A percentile compares a stretch with the other conserved stretches of the same genome.
Conservation (phyloP, 1,140 invertebrate genomes). For the Sycophaga agraensis region DNA sequence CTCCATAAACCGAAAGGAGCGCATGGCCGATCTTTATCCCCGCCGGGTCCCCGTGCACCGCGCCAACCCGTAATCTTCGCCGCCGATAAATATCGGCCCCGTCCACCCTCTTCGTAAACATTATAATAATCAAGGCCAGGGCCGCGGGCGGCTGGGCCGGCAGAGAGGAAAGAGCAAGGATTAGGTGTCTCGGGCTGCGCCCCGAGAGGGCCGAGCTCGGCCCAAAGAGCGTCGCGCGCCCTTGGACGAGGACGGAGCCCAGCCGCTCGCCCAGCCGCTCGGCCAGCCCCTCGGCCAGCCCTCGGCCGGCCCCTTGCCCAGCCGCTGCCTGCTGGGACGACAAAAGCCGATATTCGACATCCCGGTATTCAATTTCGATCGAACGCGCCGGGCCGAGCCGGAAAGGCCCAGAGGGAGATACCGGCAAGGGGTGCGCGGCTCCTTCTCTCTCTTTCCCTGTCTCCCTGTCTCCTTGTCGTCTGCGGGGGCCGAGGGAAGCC, state of each 20-base stretch:
- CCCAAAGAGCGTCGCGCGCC: not conserved
- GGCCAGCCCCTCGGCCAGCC: too few relatives aligned
- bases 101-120: not conserved
- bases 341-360: not conserved
- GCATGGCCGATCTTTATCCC: not conserved
- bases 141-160: not conserved
- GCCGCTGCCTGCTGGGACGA: too few relatives aligned
- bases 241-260: not conserved
- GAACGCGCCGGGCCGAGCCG: not conserved
- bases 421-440: not conserved
- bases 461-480: too few relatives aligned
- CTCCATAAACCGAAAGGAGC: too few relatives aligned
- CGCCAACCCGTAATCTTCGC: not conserved
- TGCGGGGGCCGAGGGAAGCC: not conserved
- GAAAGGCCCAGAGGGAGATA: not conserved
- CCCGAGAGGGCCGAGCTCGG: not conserved
- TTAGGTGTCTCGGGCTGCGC: too few relatives aligned
- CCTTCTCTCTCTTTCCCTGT: too few relatives aligned
- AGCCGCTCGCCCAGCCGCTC: too few relatives aligned
- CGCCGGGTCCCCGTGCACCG: not conserved
- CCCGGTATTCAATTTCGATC: slow-evolving; percentile 15
- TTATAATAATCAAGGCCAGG: not conserved
- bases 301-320: too few relatives aligned
- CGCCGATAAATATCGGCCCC: not conserved
- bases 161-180: not conserved